Evolutionary conservation across 2,113 vertebrate genomes (phyloP).

Genomic region (Halcyon senegalensis): DNA sequence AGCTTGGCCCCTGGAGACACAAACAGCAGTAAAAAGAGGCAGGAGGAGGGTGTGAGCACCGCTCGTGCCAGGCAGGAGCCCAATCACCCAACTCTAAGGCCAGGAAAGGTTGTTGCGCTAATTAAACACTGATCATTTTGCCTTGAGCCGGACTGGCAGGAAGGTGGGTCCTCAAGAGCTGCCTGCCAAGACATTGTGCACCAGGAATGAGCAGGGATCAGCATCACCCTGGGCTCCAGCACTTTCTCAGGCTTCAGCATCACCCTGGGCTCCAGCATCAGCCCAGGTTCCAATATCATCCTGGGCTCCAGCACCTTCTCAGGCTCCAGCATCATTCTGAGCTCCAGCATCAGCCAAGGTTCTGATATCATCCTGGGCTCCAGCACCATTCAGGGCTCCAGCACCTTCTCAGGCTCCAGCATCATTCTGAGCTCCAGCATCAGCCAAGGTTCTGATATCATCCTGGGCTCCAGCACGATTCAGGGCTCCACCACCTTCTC

Average conservation of each 20-base stretch:
- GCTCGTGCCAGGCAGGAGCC: rapidly evolving
- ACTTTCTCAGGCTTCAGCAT: not conserved
- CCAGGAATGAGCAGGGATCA: not conserved
- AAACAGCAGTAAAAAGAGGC: not conserved
- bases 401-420: not conserved
- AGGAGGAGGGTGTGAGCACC: not conserved
- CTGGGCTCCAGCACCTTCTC: not conserved
- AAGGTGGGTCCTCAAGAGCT: not conserved
- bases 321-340: rapidly evolving
- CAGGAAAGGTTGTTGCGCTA: not conserved
- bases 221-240: not conserved
- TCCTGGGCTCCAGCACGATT: rapidly evolving
- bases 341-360: rapidly evolving
- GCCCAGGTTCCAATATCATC: not conserved
- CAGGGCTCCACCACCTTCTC: not conserved
- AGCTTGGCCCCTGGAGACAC: not conserved
- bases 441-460: rapidly evolving
- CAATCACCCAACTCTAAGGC: not conserved
- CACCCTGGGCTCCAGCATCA: rapidly evolving
- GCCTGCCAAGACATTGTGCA: too few relatives aligned
- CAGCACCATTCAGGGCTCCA: not conserved
- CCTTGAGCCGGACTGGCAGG: not conserved
- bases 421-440: rapidly evolving
- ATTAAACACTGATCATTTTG: not conserved
- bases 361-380: not conserved